Evolutionary conservation across 2,797 vertebrate species (phyloP), one percentile per base, ranked within the genome.

Genomic region (Luscinia luscinia): DNA sequence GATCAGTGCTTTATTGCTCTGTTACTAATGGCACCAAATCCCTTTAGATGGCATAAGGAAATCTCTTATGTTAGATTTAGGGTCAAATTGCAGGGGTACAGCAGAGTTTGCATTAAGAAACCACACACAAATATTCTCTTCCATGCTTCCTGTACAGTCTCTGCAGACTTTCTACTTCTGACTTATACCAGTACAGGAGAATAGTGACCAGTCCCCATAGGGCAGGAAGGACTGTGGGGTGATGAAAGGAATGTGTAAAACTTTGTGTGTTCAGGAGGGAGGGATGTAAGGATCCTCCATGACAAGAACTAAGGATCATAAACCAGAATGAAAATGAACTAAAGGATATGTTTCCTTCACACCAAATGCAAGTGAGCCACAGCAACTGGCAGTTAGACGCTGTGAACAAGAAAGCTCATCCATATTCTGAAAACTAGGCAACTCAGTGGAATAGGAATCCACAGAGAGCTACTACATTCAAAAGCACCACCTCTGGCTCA

Each of bases 261-360:
- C 15, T 27, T 69, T 14, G 11, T 0, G 0, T 19, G 12, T 27
- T 54, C 8, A 11, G 24, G 22, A 72, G 67, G 15, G 18, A 77
- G 34, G 3, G 17, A 32, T 20, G 5, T 5, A 57, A 82, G 11
- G 18, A 11, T 45, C 21, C 12, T 73, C 24, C 51, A 17, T 16
- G 62, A 38, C 16, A 38, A 23, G 62, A 70, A 22, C 12, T 32
- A 41, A 49, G 41, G 51, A 27, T 46, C 26, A 43, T 36, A 75
- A 78, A 43, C 41, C 38, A 51, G 27, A 40, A 40, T 74, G 30
- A 80, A 80, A 80, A 83, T 17, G 0, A 90, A 16, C 14, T 21
- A 22, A 73, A 80, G 28, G 27, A 59, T 46, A 0, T 26, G 13
- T 74, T 80, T 91, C 58, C 34, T 85, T 70, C 59, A n/a, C 11